Evolutionary conservation across 1,140 invertebrate species (phyloP), one percentile per base, ranked within the genome.

Genomic region (Episyrphus balteatus): DNA sequence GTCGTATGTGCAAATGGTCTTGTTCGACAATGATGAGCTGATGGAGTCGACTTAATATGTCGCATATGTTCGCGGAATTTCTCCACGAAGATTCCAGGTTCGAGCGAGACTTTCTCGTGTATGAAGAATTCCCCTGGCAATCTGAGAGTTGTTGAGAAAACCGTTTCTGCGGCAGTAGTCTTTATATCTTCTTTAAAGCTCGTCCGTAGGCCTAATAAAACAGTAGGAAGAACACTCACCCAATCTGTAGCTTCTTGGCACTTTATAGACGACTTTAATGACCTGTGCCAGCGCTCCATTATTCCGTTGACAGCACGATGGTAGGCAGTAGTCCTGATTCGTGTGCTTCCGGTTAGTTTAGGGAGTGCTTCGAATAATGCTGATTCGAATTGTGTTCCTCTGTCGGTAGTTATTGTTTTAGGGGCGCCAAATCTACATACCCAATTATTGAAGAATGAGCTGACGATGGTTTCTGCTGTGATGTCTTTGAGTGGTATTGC

Each of bases 201-300:
- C 2, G 51, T 46, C 1, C 62, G 50, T 0, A 69, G 19, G 1
- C 62, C 66, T 5, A 70, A 49, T 0, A 71, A 46, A 13, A 70
- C 59, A 2, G 53, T 44, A 1, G 65, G 65, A 5, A 71, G 48
- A 1, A n/a, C 33, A 10, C 56, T 47, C 8, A 46, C 48, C 64
- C 68, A 70, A 6, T 51, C 52, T 17, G 43, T 30, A 3, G 18
- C n/a, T 18, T 51, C 14, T n/a, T 51, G 49, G 18, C 44, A 53
- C n/a, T 26, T 56, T 31, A 70, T 18, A 12, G 66, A 46, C 11
- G 56, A 40, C 42, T 72, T 71, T 15, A 73, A 44, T 19, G 55
- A 46, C 8, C 62, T 34, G 51, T 74, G 69, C 13, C 48, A 57
- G 8, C 55, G 38, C 47, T 69, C 62, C 0, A 62, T 49, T 42